These are phyloP conservation scores for Pteria penguin DNA, from an alignment of 2,888 invertebrate genomes.

Conservation along the genomic window DNA sequence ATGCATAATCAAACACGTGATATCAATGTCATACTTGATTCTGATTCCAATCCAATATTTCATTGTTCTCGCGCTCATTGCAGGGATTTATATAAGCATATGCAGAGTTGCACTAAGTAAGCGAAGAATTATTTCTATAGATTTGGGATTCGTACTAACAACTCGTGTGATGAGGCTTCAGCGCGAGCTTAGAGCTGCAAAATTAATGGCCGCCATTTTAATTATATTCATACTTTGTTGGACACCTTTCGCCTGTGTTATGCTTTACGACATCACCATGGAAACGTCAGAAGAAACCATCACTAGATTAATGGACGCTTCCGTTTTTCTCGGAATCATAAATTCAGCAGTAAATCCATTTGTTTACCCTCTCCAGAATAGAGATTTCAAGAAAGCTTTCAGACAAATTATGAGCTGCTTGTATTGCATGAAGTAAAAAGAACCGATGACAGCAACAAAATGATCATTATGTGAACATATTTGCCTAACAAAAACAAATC, in stretches of 20 bases:
- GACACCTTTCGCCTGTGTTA: conserved; percentile 28
- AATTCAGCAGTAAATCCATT: conserved; percentile 21
- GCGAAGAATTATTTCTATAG: conserved; percentile 1
- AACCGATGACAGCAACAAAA: too few relatives aligned
- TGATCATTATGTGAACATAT: too few relatives aligned
- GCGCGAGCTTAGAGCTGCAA: conserved; percentile 12
- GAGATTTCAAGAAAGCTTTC: conserved; percentile 14
- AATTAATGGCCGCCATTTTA: conserved; percentile 13
- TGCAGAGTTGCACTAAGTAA: background rate
- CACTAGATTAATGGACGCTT: background rate
- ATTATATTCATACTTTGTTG: conserved; percentile 28
- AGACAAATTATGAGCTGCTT: too few relatives aligned
- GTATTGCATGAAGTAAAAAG: too few relatives aligned
- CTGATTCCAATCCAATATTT: conserved; percentile 19
- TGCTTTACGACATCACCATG: conserved; percentile 2
- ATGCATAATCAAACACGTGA: background rate
- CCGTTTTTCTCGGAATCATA: conserved; percentile 32
- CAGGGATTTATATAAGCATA: conserved; percentile 2
- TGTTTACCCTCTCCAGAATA: conserved; percentile 17
- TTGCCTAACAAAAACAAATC: too few relatives aligned
- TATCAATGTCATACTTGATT: background rate
- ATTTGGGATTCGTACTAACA: conserved; percentile 3
- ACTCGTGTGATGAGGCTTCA: conserved; percentile 19
- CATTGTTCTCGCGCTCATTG: background rate
- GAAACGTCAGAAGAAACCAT: background rate